A percentile compares a stretch with the other conserved stretches of the same genome.
phyloP scores from a whole-genome alignment of 2,113 vertebrate genomes.

The Rhinopomastus cyanomelas region DNA sequence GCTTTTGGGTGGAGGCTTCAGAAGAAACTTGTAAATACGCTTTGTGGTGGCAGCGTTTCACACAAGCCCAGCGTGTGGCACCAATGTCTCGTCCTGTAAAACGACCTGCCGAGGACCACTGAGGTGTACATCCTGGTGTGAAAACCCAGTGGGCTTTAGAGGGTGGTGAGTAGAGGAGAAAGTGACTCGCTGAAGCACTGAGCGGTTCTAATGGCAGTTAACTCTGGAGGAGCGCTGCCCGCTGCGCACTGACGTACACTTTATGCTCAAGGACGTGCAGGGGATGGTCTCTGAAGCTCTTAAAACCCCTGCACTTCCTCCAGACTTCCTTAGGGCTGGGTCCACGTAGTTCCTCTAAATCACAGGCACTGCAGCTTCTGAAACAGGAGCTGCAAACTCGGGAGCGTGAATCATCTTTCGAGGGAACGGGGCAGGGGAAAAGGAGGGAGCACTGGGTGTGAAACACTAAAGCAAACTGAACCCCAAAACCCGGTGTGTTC shows the following conservation, averaged over 20 bases:
- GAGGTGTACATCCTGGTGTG: not conserved
- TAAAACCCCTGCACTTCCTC: not conserved
- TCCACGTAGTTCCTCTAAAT: not conserved
- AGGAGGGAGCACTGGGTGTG: not conserved
- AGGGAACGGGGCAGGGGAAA: not conserved
- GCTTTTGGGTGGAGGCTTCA: constrained; percentile 21
- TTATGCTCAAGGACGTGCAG: not conserved
- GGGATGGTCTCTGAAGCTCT: not conserved
- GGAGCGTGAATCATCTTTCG: not conserved
- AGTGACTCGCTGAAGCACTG: constrained; percentile 24
- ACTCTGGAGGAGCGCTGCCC: constrained; percentile 18
- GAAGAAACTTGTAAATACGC: constrained; percentile 59
- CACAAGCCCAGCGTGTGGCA: constrained; percentile 3
- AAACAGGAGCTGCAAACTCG: not conserved
- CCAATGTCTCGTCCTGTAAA: constrained; percentile 54
- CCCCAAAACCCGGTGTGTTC: not conserved
- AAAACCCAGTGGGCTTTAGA: not conserved
- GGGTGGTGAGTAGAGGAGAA: constrained; percentile 7
- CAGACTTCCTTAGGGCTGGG: not conserved
- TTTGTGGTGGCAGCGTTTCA: constrained; percentile 43
- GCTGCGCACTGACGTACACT: constrained; percentile 26
- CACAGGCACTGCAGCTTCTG: not conserved
- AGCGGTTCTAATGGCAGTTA: constrained; percentile 41
- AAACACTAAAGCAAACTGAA: not conserved
- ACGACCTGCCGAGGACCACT: constrained; percentile 17